Evolutionary conservation across 2,888 invertebrate genomes (phyloP), one percentile per base, ranked within the genome.

Genomic region (Suillia variegata): DNA sequence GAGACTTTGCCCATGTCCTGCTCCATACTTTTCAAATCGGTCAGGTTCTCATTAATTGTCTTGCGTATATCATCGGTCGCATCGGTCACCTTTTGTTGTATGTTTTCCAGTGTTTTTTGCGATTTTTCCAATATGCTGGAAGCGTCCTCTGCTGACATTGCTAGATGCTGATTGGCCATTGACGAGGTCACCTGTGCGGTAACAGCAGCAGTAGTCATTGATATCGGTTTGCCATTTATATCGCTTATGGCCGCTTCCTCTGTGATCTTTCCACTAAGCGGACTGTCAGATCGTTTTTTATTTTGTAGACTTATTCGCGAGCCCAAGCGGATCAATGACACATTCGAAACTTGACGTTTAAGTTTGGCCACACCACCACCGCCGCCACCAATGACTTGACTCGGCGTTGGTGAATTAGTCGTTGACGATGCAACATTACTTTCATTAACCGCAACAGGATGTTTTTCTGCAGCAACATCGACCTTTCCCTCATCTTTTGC

Each of bases 41-140:
- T 77, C 59, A 81, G 67, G 67, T 80, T 80, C 61, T 80, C 82
- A 62, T 68, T 75, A 53, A 82, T 79, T 18, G 80, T 78, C 67
- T 81, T 81, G 4, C 80, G 78, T 54, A 80, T 79, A 66, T 81
- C 82, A 54, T 77, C 76, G 5, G 78, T 77, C 21, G 78, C 77
- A 50, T 76, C 78, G n/a, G 74, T 71, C 1, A 78, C 78, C 13
- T 79, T 74, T 64, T 80, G 78, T 55, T 80, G 80, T 54, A 78
- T 71, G 48, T 70, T 76, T 58, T 79, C 80, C 50, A 79, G 62
- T 0, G 76, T 77, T 62, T 76, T 79, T 58, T 77, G 76, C 0
- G 79, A 77, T 61, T 78, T 78, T 58, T 79, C 79, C 22, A 80
- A 64, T 60, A 79, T 79, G n/a, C n/a, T n/a, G 15, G 74, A 66